Conservation (phyloP, 2,888 invertebrate species). For the Hydrotaea cyrtoneurina region DNA sequence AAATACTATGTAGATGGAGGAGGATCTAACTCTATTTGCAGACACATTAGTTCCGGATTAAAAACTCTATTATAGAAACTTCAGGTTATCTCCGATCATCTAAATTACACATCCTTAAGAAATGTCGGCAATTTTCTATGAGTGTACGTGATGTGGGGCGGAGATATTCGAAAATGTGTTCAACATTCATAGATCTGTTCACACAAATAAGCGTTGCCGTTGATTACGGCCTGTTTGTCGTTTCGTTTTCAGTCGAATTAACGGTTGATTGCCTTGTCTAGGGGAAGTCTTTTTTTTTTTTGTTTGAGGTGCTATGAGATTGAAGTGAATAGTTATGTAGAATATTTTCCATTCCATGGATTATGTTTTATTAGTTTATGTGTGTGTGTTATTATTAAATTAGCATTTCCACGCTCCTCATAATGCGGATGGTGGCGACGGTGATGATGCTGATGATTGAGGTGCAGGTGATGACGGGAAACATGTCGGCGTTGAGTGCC, state of each 20-base stretch:
- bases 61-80: too few relatives aligned
- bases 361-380: neutral
- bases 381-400: slow-evolving; percentile 12
- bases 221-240: slow-evolving; percentile 18
- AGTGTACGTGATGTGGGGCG: neutral
- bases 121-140: too few relatives aligned
- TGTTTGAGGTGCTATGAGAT: neutral
- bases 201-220: neutral
- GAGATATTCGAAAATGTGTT: neutral
- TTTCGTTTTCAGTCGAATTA: slow-evolving; percentile 2
- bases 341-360: neutral
- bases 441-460: neutral
- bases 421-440: neutral
- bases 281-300: neutral
- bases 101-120: too few relatives aligned
- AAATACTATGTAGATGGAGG: too few relatives aligned
- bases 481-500: neutral
- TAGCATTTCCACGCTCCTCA: slow-evolving; percentile 13
- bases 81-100: too few relatives aligned
- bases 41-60: too few relatives aligned
- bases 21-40: too few relatives aligned
- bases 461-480: neutral
- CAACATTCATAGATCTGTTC: neutral
- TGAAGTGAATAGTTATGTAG: slow-evolving; percentile 1
- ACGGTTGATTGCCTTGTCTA: neutral